Evolutionary conservation across 2,888 invertebrate genomes (phyloP).

Genomic region (Tiliacea aurago): DNA sequence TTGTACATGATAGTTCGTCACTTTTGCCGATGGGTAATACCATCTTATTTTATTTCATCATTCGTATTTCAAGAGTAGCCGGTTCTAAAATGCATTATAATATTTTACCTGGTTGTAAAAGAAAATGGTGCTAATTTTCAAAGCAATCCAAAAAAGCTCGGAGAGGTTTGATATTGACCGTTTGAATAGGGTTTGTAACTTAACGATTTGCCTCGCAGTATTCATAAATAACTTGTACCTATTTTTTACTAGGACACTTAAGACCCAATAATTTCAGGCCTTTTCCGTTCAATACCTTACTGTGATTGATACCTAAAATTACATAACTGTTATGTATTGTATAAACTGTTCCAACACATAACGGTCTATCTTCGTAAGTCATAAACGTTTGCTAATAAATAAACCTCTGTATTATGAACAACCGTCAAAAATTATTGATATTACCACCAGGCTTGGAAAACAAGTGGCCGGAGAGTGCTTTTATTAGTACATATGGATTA

Average conservation of each 20-base stretch:
- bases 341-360: background rate
- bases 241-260: background rate
- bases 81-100: background rate
- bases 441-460: constrained; percentile 8
- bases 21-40: background rate
- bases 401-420: background rate
- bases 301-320: background rate
- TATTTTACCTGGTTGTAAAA: background rate
- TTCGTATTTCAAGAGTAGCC: background rate
- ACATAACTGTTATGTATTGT: background rate
- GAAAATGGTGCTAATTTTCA: constrained; percentile 3
- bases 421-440: constrained; percentile 13
- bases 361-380: background rate
- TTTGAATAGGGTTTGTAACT: constrained; percentile 11
- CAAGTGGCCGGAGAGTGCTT: constrained; percentile 8
- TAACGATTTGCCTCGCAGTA: constrained; percentile 8
- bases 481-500: constrained; percentile 25
- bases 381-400: background rate
- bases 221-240: constrained; percentile 15
- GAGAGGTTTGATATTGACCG: constrained; percentile 18
- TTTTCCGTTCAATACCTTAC: background rate
- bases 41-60: background rate
- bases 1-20: background rate
- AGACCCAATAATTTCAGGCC: background rate
- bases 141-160: constrained; percentile 5